Evolutionary conservation across 2,888 invertebrate species (phyloP), one percentile per base, ranked within the genome.

Genomic region (Slavum lentiscoides): DNA sequence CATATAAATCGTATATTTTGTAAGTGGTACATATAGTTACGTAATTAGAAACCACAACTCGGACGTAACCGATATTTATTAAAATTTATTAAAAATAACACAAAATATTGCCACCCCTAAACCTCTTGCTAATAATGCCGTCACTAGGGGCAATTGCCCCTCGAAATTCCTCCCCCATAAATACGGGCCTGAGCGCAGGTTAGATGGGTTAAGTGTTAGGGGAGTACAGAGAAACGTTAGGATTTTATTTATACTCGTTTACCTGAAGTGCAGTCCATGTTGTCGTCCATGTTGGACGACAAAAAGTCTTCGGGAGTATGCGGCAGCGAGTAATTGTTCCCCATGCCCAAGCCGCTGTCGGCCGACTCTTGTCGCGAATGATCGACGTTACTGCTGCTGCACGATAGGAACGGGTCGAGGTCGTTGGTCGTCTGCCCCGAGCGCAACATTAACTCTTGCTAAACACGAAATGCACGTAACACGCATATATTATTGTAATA

Each of bases 361-460:
- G 95, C 95, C 17, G 96, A 96, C 88, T 96, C 97, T 87, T 97
- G 97, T 83, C 97, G 90, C 84, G 95, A 93, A 88, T 97, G 97
- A 85, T 96, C 96, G 80, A 92, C 91, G 85, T 93, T 68, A 19
- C 62, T 70, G 69, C 68, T 69, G 68, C 53, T 80, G 55, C 80
- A 80, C 5, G 93, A 92, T 83, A 94, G 88, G 88, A 94, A 94
- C 82, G 94, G 94, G 87, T 94, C 94, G 88, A 92, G 88, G 53
- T 84, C 85, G 67, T 84, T 84, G 21, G 88, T 90, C 67, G 82
- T 82, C 37, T 72, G 75, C 2, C 75, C 70, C 11, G 66, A 39
- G 49, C 68, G 74, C 30, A 62, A 17, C 81, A 74, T 74, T 13
- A 68, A 43, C 23, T 67, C 59, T 59, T 81, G 66, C 59, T 67